A percentile compares a stretch with the other conserved stretches of the same genome.
Conservation (phyloP, 2,888 invertebrate species). For the Plebejus argus region DNA sequence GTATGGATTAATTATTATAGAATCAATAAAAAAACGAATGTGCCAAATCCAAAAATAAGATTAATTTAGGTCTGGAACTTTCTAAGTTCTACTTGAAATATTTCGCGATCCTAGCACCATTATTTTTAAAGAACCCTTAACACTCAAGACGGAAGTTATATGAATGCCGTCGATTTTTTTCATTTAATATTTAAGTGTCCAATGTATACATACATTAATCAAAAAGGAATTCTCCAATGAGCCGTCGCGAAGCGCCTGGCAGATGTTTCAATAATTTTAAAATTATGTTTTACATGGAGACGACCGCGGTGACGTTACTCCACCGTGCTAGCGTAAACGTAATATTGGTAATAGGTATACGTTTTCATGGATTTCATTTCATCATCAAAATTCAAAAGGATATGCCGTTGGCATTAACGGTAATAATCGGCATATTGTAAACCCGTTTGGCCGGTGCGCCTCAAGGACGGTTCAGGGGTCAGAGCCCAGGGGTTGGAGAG, state of each 20-base stretch:
- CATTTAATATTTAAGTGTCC: not conserved
- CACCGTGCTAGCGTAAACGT: too few species aligned
- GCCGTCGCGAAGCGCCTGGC: not conserved
- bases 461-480: slow-evolving; percentile 24
- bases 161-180: not conserved
- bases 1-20: too few species aligned
- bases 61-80: too few species aligned
- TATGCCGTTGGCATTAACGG: slow-evolving; percentile 14
- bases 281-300: too few species aligned
- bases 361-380: too few species aligned
- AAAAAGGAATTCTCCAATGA: slow-evolving; percentile 7
- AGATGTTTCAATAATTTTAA: not conserved
- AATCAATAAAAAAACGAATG: too few species aligned
- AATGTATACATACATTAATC: too few species aligned
- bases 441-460: slow-evolving; percentile 20
- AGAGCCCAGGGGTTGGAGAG: slow-evolving; percentile 45
- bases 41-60: too few species aligned
- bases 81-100: not conserved
- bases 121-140: not conserved
- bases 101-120: not conserved
- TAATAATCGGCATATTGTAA: slow-evolving; percentile 15
- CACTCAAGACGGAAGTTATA: not conserved
- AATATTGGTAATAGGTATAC: too few species aligned
- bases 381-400: not conserved
- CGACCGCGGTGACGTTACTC: not conserved